These are phyloP conservation scores for Thalassoma bifasciatum DNA, from an alignment of 2,113 vertebrate species.

Conservation along the genomic window DNA sequence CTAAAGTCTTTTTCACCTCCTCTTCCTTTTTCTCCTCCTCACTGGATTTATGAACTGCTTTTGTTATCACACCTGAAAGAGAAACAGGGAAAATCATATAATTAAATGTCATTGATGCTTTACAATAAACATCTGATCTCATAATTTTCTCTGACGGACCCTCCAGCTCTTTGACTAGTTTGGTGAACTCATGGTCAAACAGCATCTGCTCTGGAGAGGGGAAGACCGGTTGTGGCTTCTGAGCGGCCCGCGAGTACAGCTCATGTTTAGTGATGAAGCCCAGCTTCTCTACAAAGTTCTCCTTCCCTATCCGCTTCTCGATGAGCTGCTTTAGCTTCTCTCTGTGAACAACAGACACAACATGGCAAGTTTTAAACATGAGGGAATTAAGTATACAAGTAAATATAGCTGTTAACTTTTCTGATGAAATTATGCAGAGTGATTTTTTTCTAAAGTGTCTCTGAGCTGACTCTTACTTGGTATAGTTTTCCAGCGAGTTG, in stretches of 20 bases:
- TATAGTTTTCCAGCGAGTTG: constrained; percentile 95
- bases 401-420: too few relatives aligned
- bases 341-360: constrained; percentile 72
- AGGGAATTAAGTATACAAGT: too few relatives aligned
- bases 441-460: neutral
- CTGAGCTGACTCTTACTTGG: constrained; percentile 84
- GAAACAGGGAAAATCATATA: neutral
- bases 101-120: neutral
- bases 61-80: constrained; percentile 91
- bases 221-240: constrained; percentile 95
- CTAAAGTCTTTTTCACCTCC: constrained; percentile 97
- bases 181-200: constrained; percentile 99
- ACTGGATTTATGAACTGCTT: constrained; percentile 96
- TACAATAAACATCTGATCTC: neutral
- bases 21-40: constrained; percentile 99
- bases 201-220: constrained; percentile 95
- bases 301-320: constrained; percentile 97
- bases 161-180: constrained; percentile 96
- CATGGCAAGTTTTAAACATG: neutral
- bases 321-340: constrained; percentile 98
- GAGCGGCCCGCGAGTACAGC: constrained; percentile 94
- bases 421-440: too few relatives aligned
- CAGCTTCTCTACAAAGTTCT: constrained; percentile 97
- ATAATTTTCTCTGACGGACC: constrained; percentile 81
- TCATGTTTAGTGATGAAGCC: constrained; percentile 97